A percentile compares a stretch with the other conserved stretches of the same genome.
phyloP scores from a whole-genome alignment of 2,888 invertebrate species.

The Micropterix aruncella region DNA sequence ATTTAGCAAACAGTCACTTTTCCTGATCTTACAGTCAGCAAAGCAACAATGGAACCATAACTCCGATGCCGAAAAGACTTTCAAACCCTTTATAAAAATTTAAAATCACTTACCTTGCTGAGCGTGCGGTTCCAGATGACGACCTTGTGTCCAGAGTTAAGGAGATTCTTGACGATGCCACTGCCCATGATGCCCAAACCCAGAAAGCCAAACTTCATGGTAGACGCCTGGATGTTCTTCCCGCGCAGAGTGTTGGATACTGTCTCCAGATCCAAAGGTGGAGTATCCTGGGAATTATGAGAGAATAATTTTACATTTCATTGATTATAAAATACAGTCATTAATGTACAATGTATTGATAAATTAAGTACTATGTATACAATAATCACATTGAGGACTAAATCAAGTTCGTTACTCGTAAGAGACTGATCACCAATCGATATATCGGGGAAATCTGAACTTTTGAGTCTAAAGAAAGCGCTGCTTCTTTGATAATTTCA shows the following conservation, averaged over 20 bases:
- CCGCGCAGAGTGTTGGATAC: slow-evolving; percentile 65
- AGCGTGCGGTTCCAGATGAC: slow-evolving; percentile 89
- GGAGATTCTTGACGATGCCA: slow-evolving; percentile 87
- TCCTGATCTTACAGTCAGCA: too few relatives aligned
- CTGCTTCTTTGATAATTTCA: too few relatives aligned
- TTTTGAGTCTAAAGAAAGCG: too few relatives aligned
- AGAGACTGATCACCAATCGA: slow-evolving; percentile 7
- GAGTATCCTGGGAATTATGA: slow-evolving; percentile 44
- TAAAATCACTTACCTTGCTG: slow-evolving; percentile 76
- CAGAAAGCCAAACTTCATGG: slow-evolving; percentile 83
- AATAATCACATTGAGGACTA: neutral
- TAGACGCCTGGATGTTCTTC: slow-evolving; percentile 76
- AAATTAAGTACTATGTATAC: neutral
- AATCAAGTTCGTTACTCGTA: neutral
- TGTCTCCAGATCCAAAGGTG: slow-evolving; percentile 61
- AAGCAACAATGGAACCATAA: too few relatives aligned
- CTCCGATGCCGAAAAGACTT: too few relatives aligned
- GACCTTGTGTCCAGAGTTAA: slow-evolving; percentile 87
- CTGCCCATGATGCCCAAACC: slow-evolving; percentile 93
- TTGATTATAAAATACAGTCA: too few relatives aligned
- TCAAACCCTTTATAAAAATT: too few relatives aligned
- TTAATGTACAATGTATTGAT: too few relatives aligned
- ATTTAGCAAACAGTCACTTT: too few relatives aligned
- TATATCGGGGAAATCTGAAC: too few relatives aligned
- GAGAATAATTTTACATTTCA: too few relatives aligned